Conservation (phyloP, 1,140 invertebrate genomes). For the Stratiolaelaps scimitus region DNA sequence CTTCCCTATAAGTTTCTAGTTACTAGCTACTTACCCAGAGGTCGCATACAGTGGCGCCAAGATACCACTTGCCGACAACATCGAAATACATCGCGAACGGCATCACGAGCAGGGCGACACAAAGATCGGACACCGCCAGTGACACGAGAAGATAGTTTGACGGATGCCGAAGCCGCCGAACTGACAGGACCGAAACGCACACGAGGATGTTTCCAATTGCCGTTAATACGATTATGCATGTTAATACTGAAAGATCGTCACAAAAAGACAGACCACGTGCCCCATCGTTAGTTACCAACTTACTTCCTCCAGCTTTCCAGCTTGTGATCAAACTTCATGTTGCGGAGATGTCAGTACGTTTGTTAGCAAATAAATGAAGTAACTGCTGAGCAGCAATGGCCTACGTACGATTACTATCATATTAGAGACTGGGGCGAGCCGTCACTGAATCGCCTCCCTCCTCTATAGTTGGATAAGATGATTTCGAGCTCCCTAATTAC, state of each 20-base stretch:
- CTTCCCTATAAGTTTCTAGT: background rate
- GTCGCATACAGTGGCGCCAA: constrained; percentile 68
- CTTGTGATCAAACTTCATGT: too few species aligned
- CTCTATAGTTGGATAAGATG: too few species aligned
- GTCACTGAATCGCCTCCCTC: too few species aligned
- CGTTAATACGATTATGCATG: constrained; percentile 75
- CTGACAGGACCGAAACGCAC: constrained; percentile 66
- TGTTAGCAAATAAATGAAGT: too few species aligned
- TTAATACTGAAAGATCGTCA: constrained; percentile 47
- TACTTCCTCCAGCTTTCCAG: too few species aligned
- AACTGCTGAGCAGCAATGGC: too few species aligned
- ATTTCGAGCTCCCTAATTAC: too few species aligned
- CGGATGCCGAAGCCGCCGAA: constrained; percentile 55
- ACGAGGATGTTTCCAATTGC: constrained; percentile 80
- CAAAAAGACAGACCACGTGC: background rate
- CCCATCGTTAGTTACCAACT: too few species aligned
- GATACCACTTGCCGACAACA: constrained; percentile 64
- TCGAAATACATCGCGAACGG: constrained; percentile 66
- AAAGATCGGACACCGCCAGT: constrained; percentile 58
- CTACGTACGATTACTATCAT: too few species aligned
- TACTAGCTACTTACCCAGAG: constrained; percentile 38
- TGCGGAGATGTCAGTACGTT: too few species aligned
- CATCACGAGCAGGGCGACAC: constrained; percentile 62
- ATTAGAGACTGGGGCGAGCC: too few species aligned
- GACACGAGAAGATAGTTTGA: constrained; percentile 78